These are phyloP conservation scores for Melanogrammus aeglefinus DNA, from an alignment of 2,797 vertebrate genomes.

Conservation along the genomic window DNA sequence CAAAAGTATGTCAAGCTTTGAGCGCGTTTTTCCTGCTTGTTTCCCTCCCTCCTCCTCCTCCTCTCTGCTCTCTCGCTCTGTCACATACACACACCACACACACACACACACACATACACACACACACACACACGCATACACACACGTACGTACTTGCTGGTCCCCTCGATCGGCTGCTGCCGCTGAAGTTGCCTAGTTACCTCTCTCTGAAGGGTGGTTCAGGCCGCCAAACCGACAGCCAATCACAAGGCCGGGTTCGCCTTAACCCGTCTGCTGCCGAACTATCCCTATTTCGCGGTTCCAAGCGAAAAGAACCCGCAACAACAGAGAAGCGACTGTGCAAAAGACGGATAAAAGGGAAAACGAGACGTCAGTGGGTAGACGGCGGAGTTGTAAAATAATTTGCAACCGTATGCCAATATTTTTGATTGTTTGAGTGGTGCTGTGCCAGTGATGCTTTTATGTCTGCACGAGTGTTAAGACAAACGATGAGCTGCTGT, in stretches of 20 bases:
- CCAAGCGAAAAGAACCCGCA: constrained; percentile 40
- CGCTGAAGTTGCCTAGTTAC: constrained; percentile 75
- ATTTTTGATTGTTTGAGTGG: too few relatives aligned
- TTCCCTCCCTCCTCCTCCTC: constrained; percentile 57
- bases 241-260: constrained; percentile 66
- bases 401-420: too few relatives aligned
- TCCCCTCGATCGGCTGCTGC: constrained; percentile 45
- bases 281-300: constrained; percentile 76
- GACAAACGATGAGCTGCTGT: too few relatives aligned
- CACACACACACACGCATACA: constrained; percentile 13
- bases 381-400: too few relatives aligned
- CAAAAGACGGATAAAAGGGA: constrained; percentile 32
- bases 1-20: constrained; percentile 71
- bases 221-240: constrained; percentile 72
- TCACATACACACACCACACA: constrained; percentile 16
- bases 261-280: constrained; percentile 75
- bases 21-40: constrained; percentile 57
- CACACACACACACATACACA: neutral
- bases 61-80: constrained; percentile 35
- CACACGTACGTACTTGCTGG: constrained; percentile 19
- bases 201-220: constrained; percentile 74
- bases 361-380: neutral
- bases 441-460: too few relatives aligned
- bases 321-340: constrained; percentile 1
- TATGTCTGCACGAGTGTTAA: too few relatives aligned